Evolutionary conservation across 2,797 vertebrate species (phyloP).

Genomic region (Amphiprion clarkii): DNA sequence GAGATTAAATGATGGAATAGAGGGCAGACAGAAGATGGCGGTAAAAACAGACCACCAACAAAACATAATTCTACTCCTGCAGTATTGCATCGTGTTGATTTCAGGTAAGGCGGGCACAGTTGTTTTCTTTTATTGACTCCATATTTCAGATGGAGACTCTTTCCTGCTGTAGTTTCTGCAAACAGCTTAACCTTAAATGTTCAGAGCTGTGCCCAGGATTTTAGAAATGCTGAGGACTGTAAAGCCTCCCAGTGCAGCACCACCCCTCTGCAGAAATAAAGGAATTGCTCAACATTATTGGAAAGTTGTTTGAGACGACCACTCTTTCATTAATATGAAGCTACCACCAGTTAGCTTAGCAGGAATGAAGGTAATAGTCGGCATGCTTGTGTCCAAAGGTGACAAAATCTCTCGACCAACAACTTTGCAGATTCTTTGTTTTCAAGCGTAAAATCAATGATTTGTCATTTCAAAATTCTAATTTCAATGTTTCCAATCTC

Average conservation of each 20-base stretch:
- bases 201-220: not conserved
- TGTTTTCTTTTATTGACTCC: constrained; percentile 52
- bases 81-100: constrained; percentile 37
- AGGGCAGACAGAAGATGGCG: constrained; percentile 45
- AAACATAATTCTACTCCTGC: constrained; percentile 36
- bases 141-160: constrained; percentile 35
- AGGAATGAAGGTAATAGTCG: not conserved
- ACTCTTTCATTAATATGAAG: not conserved
- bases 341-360: not conserved
- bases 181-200: constrained; percentile 29
- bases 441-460: no score
- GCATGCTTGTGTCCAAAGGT: not conserved
- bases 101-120: constrained; percentile 10
- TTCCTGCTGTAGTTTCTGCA: constrained; percentile 3
- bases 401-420: not conserved
- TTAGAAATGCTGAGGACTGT: constrained; percentile 6
- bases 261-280: not conserved
- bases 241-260: no score
- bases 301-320: not conserved
- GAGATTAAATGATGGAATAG: constrained; percentile 62
- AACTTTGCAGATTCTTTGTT: no score
- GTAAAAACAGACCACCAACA: constrained; percentile 45
- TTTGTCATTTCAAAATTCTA: no score
- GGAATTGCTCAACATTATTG: not conserved
- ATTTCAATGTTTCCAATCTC: no score